These are phyloP conservation scores for Temnothorax longispinosus DNA, from an alignment of 1,140 invertebrate genomes.

Conservation along the genomic window DNA sequence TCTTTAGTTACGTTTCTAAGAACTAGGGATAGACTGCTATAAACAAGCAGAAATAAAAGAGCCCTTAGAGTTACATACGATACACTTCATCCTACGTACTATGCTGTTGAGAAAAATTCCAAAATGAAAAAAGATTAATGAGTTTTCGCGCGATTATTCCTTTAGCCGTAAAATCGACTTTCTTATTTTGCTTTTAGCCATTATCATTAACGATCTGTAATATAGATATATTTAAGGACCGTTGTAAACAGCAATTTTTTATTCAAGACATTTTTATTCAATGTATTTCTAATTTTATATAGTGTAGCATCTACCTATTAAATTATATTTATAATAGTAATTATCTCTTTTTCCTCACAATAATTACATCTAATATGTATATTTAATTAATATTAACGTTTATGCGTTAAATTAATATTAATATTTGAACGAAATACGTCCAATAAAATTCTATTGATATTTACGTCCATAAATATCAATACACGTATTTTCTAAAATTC, in stretches of 20 bases:
- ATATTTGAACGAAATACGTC: not conserved
- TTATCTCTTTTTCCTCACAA: not conserved
- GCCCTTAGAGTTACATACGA: not conserved
- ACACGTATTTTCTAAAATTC: not conserved
- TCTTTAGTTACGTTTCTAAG: conserved; percentile 64
- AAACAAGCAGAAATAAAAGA: conserved; percentile 48
- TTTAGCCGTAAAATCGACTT: conserved; percentile 35
- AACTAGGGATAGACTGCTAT: conserved; percentile 42
- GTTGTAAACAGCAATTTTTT: not conserved
- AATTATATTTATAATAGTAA: conserved; percentile 11
- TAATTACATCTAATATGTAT: conserved; percentile 22
- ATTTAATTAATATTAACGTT: conserved; percentile 20
- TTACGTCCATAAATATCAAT: not conserved
- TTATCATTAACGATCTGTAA: not conserved
- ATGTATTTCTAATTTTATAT: too few relatives aligned
- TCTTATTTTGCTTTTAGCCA: not conserved
- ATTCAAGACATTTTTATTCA: not conserved
- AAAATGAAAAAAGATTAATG: conserved; percentile 6
- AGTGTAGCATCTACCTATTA: not conserved
- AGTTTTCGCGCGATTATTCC: conserved; percentile 19
- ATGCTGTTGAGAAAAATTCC: not conserved
- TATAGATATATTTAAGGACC: not conserved
- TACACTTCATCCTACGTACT: not conserved
- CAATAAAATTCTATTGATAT: conserved; percentile 7
- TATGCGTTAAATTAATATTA: conserved; percentile 17